phyloP scores from a whole-genome alignment of 2,888 invertebrate genomes.

The Theodoxus fluviatilis region DNA sequence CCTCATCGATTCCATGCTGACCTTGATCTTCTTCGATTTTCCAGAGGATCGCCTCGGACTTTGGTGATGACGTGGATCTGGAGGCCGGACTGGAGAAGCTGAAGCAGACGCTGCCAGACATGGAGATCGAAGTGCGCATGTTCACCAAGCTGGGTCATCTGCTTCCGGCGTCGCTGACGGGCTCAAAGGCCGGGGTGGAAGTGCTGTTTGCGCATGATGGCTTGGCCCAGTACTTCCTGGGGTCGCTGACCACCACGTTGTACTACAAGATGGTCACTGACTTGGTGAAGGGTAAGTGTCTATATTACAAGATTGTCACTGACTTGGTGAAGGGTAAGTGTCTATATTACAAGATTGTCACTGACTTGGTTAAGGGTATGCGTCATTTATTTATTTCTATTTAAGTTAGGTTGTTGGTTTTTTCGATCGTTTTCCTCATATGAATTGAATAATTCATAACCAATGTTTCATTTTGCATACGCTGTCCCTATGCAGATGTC shows the following conservation, averaged over 20 bases:
- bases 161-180: constrained; percentile 23
- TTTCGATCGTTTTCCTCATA: no score
- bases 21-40: no score
- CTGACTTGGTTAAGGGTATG: constrained; percentile 15
- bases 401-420: no score
- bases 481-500: no score
- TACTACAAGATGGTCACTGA: constrained; percentile 23
- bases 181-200: constrained; percentile 16
- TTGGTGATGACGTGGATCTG: no score
- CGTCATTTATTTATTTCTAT: no score
- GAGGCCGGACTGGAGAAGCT: background rate
- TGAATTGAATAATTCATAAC: no score
- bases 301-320: constrained; percentile 20
- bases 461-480: no score
- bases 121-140: constrained; percentile 22
- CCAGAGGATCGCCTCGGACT: no score
- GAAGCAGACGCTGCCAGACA: constrained; percentile 18
- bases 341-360: constrained; percentile 22
- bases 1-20: no score
- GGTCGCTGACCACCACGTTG: constrained; percentile 22
- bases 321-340: constrained; percentile 18
- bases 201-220: constrained; percentile 27
- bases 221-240: constrained; percentile 25
- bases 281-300: background rate
- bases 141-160: constrained; percentile 21